A percentile compares a stretch with the other conserved stretches of the same genome.
Conservation (phyloP, 2,797 vertebrate genomes). For the Chanos chanos region DNA sequence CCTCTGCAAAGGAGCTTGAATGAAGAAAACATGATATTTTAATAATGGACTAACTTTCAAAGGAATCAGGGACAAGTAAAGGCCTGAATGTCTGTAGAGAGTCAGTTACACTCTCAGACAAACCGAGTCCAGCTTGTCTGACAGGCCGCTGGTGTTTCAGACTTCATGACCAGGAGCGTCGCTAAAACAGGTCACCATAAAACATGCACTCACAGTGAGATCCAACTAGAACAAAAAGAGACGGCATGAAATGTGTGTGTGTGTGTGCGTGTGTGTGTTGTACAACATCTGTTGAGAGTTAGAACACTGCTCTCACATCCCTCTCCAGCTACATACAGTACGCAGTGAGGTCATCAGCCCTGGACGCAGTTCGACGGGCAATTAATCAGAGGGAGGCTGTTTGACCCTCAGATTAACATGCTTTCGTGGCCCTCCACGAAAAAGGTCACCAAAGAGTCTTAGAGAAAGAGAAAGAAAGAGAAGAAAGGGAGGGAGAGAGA, state of each 20-base stretch:
- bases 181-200: neutral
- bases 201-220: constrained; percentile 20
- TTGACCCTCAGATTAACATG: constrained; percentile 43
- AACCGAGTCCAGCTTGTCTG: no score
- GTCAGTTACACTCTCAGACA: no score
- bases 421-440: constrained; percentile 57
- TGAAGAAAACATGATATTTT: no score
- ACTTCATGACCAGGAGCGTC: no score
- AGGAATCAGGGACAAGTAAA: no score
- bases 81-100: no score
- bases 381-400: constrained; percentile 47
- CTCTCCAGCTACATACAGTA: constrained; percentile 38
- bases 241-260: constrained; percentile 19
- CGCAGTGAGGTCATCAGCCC: constrained; percentile 67
- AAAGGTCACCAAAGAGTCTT: constrained; percentile 59
- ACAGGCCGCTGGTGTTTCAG: no score
- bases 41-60: no score
- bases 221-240: constrained; percentile 45
- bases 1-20: no score
- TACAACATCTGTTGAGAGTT: constrained; percentile 78
- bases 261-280: constrained; percentile 55
- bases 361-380: constrained; percentile 51
- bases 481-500: neutral
- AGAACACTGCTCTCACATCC: constrained; percentile 53
- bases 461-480: no score